Evolutionary conservation across 2,797 vertebrate species (phyloP), one percentile per base, ranked within the genome.

Genomic region (Cichlasoma orientale): DNA sequence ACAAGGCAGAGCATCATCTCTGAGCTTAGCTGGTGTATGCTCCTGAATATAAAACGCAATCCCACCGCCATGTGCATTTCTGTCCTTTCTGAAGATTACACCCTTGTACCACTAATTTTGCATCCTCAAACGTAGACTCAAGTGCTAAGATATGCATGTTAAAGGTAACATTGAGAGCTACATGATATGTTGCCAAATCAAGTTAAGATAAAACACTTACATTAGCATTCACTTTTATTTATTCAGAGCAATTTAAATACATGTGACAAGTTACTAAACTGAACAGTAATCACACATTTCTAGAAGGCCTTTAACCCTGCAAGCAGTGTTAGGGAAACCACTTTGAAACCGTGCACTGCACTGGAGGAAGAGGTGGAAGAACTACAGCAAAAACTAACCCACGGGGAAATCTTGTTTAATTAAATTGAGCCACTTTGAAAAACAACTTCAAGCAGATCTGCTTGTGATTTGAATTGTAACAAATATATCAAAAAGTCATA

Each of bases 211-310:
- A 68, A 6, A 50, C 47, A 68, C 18, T 68, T 68, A n/a, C 11
- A 0, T 50, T n/a, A 14, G 63, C 25, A 50, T 50, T 68, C 19
- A 19, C 47, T n/a, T 68, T 50, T 50, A 47, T 68, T 68, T 31
- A 50, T 50, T 50, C 21, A 68, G 54, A 71, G 1, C 33, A 8
- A 69, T 75, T 66, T 41, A 5, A 79, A 50, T 68, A 78, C 27
- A 76, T 63, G 10, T 59, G 19, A 70, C 18, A 77, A 58, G 5
- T 75, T 18, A 71, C 55, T 8, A 56, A 80, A 72, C n/a, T 52
- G 19, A 68, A 79, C 44, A 56, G 68, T 29, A 19, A 36, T 23
- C 38, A 59, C 14, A 80, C 16, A 31, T 75, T 50, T 70, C 23
- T 63, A 55, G 12, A 59, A 52, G 0, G 4, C 23, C 29, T 18